Evolutionary conservation across 2,113 vertebrate genomes (phyloP), one percentile per base, ranked within the genome.

Genomic region (Oryzias melastigma): DNA sequence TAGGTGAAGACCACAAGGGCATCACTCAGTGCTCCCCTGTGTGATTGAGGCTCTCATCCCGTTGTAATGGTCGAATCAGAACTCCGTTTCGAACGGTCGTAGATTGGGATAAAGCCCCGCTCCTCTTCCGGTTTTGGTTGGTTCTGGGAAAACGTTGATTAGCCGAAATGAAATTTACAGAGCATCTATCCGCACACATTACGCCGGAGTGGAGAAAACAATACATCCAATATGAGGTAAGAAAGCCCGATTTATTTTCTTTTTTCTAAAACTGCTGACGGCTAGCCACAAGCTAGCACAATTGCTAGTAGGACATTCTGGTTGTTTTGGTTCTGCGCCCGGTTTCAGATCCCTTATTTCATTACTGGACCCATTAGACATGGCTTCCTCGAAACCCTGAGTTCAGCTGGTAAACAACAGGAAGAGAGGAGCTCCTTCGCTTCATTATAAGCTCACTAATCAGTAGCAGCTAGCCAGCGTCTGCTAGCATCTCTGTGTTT

Each of bases 151-250:
- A 53, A 2, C 3, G n/a, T 1, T 2, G 3, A 15, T 16, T 35
- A 35, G 62, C 20, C 46, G 52, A 58, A 0, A 98, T 98, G 96
- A 98, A 98, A 91, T 98, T 98, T 90, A 95, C 96, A 46, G 96
- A 98, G 92, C 96, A 98, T 91, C 94, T 98, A 75, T 95, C 96
- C 4, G 96, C 96, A 72, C 96, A 98, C 92, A 98, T 98, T 93
- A 98, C 96, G 44, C 96, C 96, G 65, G 96, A 98, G 90, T 98
- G 96, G 96, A 94, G 96, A 78, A 98, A 98, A 82, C 96, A 98
- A 54, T 98, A 98, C 92, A 98, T 98, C 83, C 96, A 98, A 82
- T 98, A 98, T 91, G 96, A 98, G 96, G 96, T 98, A 3, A 75
- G 83, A 51, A 64, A 42, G 53, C 3, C 35, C 35, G 7, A 12